Base-by-base conservation (phyloP, 2,797 vertebrate species). In the Sebastes jordani region DNA sequence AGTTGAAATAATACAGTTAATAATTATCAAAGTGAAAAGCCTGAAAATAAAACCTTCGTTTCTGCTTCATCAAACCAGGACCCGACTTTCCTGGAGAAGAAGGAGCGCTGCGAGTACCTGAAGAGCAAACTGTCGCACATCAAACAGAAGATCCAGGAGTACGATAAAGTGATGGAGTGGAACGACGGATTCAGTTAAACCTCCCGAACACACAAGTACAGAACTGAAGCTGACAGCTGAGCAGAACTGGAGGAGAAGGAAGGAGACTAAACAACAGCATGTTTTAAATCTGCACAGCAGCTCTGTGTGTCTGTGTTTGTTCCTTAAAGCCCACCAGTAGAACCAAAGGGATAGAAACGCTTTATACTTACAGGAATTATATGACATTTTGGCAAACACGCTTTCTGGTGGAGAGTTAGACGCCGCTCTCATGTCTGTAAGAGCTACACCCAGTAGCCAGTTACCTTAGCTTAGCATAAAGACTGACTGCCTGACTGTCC, bases 121-220 rank as follows among this genome's bases (percentile, higher is more conserved):
- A 99, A 99, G 95, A 99, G 93, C 92, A 99, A 99, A 91, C 96
- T 99, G 75, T 97, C 98, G 13, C 97, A 99, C 93, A 99, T 99
- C 93, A 99, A 99, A 81, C 97, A 97, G 89, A 97, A 94, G 93
- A 99, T 99, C 93, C 98, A 99, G 22, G 97, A 99, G 74, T 99
- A 99, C 55, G 96, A 99, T 79, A 99, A 99, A 95, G 91, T 99
- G 85, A 98, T 99, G 97, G 97, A 96, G 63, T 99, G 98, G 98
- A 97, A 98, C 63, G 90, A 96, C 20, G 95, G 95, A 6, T 96
- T 74, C 88, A 93, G 89, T 72, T 96, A 86, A 88, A 52, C 34
- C 18, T 29, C 7, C 42, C 5, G 20, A 61, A 42, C 62, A 8
- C 61, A 7, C 32, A 0, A 60, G 68, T 0, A 38, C 70, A 4